A percentile compares a stretch with the other conserved stretches of the same genome.
Evolutionary conservation across 2,113 vertebrate genomes (phyloP).

Genomic region (Larimichthys polyactis): DNA sequence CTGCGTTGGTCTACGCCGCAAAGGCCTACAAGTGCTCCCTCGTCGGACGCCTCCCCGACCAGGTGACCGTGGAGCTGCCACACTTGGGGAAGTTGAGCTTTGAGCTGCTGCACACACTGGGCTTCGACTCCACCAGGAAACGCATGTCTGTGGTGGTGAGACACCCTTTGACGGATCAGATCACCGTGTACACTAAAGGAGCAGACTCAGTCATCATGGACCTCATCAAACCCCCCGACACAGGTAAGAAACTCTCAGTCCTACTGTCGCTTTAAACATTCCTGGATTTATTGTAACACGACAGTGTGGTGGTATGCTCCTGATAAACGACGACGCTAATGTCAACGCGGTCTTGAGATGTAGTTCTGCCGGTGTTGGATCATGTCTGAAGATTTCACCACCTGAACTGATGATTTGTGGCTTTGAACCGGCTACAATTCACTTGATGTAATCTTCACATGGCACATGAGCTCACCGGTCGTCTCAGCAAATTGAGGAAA

Average conservation of each 20-base stretch:
- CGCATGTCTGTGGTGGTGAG: slow-evolving; percentile 98
- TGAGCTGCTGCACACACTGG: slow-evolving; percentile 94
- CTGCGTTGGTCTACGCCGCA: slow-evolving; percentile 95
- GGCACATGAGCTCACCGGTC: slow-evolving; percentile 1
- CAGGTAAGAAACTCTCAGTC: slow-evolving; percentile 71
- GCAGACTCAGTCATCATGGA: slow-evolving; percentile 97
- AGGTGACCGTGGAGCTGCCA: slow-evolving; percentile 94
- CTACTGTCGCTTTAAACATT: neutral
- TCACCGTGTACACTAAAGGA: slow-evolving; percentile 97
- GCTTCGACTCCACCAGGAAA: slow-evolving; percentile 94
- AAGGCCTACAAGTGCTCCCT: slow-evolving; percentile 93
- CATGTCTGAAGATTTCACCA: neutral
- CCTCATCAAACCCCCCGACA: slow-evolving; percentile 87
- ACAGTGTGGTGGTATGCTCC: neutral
- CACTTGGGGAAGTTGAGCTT: slow-evolving; percentile 93
- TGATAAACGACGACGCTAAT: neutral
- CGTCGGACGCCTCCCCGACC: slow-evolving; percentile 92
- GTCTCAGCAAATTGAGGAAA: slow-evolving; percentile 24
- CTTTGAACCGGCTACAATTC: slow-evolving; percentile 33
- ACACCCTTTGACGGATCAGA: slow-evolving; percentile 94
- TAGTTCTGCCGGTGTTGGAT: neutral
- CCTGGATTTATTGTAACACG: neutral
- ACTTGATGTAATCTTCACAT: slow-evolving; percentile 34
- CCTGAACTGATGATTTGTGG: slow-evolving; percentile 8
- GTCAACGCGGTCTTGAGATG: neutral